Evolutionary conservation across 53 echinoderm and acorn worm species (phyloP).

Genomic region (Apostichopus leukothele): DNA sequence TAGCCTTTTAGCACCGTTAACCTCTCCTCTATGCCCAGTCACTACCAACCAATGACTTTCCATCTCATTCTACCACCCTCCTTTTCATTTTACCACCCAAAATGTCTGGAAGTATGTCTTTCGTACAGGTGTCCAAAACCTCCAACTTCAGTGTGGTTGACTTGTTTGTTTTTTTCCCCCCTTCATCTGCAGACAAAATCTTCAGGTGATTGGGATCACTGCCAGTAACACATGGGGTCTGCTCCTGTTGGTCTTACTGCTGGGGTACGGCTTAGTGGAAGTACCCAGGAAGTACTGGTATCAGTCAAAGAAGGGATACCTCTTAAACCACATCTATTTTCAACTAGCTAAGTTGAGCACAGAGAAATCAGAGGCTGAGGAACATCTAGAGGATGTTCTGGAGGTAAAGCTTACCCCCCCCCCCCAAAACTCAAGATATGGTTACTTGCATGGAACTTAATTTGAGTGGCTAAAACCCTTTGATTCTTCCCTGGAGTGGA

Average conservation of each 20-base stretch:
- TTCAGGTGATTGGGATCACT: constrained; percentile 94
- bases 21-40: no score
- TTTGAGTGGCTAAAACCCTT: no score
- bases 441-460: no score
- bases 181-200: constrained; percentile 58
- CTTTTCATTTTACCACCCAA: no score
- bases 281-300: constrained; percentile 96
- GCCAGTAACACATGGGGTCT: constrained; percentile 99
- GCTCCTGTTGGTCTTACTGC: constrained; percentile 85
- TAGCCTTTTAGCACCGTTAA: no score
- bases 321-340: constrained; percentile 83
- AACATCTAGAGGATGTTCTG: constrained; percentile 91
- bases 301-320: constrained; percentile 78
- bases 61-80: no score
- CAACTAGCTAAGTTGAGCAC: constrained; percentile 92
- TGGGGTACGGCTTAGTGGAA: constrained; percentile 97
- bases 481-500: no score
- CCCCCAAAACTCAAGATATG: no score
- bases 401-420: constrained; percentile 55
- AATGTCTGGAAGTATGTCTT: no score
- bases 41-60: no score
- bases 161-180: background rate
- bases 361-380: constrained; percentile 95
- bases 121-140: background rate
- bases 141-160: no score